phyloP scores from a whole-genome alignment of 2,113 vertebrate genomes.

The Hylia prasina region DNA sequence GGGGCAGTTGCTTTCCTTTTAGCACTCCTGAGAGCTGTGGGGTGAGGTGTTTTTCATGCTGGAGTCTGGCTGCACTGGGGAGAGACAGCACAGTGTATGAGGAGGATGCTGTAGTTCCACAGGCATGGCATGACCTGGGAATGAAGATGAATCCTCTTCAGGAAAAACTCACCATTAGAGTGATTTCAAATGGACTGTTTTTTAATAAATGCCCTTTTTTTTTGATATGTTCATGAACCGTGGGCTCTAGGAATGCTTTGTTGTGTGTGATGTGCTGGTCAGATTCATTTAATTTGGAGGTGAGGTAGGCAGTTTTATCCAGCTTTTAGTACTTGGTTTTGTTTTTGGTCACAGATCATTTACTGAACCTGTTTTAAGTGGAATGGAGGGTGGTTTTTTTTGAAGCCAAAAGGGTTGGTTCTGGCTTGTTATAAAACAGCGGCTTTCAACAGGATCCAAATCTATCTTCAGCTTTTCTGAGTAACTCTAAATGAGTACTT shows the following conservation, averaged over 20 bases:
- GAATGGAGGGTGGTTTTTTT: slow-evolving; percentile 17
- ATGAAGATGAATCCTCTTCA: not conserved
- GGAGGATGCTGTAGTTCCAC: not conserved
- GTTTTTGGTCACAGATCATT: slow-evolving; percentile 66
- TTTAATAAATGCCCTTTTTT: not conserved
- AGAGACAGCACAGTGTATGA: not conserved
- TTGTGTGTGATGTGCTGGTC: not conserved
- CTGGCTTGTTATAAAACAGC: slow-evolving; percentile 47
- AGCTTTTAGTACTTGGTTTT: slow-evolving; percentile 58
- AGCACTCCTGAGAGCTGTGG: not conserved
- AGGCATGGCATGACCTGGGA: not conserved
- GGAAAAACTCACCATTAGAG: not conserved
- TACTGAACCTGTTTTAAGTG: slow-evolving; percentile 63
- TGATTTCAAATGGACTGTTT: not conserved
- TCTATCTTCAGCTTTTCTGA: slow-evolving; percentile 65
- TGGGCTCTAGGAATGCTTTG: slow-evolving; percentile 20
- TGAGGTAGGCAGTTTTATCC: slow-evolving; percentile 43
- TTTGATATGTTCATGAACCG: accelerated
- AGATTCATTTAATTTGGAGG: slow-evolving; percentile 56
- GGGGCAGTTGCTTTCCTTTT: accelerated
- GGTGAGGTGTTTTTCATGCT: not conserved
- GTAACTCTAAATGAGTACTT: slow-evolving; percentile 63
- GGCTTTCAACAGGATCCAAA: slow-evolving; percentile 61
- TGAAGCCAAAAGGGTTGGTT: slow-evolving; percentile 40
- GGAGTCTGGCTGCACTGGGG: not conserved